Evolutionary conservation across 1,140 invertebrate genomes (phyloP), one percentile per base, ranked within the genome.

Genomic region (Neotoxoptera formosana): DNA sequence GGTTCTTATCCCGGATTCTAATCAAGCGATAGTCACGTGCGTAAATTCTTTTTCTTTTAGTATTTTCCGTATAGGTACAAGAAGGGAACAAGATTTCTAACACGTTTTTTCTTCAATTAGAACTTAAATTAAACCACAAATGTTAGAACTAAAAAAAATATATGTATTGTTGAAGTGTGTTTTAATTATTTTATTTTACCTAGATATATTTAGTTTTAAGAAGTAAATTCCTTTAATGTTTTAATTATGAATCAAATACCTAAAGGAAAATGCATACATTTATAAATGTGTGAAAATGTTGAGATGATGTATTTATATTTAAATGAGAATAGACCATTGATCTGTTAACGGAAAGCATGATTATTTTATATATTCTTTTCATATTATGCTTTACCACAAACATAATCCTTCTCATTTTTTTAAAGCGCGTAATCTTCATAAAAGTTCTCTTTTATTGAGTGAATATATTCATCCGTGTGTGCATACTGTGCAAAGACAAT

Each of bases 361-460:
- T 86, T 86, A 48, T 86, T 47, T 83, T 84, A 84, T 84, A 2
- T n/a, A 47, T 47, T 87, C 9, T 89, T 89, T 53, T 89, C 48
- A 53, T 89, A 36, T 53, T 89, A 36, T 53, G 20, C 11, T 41
- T 23, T 84, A 30, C 51, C 9, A 41, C 51, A 41, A 90, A 90
- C 23, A 89, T 41, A 90, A 90, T 41, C 53, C 11, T 90, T 90
- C 23, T 45, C 25, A 45, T 41, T 60, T 90, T 90, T 90, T 88
- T 21, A 34, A 56, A 56, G 17, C 1, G 53, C 25, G 17, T 90
- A 90, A 90, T 90, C 53, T 90, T 60, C 23, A n/a, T 90, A 30
- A 60, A 60, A 56, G 88, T 90, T 56, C 1, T 41, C 51, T 60
- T 90, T 90, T 90, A 90, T 90, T 23, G 34, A 90, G 34, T 60